Base-by-base conservation (phyloP, 2,113 vertebrate species). In the Oreochromis aureus region DNA sequence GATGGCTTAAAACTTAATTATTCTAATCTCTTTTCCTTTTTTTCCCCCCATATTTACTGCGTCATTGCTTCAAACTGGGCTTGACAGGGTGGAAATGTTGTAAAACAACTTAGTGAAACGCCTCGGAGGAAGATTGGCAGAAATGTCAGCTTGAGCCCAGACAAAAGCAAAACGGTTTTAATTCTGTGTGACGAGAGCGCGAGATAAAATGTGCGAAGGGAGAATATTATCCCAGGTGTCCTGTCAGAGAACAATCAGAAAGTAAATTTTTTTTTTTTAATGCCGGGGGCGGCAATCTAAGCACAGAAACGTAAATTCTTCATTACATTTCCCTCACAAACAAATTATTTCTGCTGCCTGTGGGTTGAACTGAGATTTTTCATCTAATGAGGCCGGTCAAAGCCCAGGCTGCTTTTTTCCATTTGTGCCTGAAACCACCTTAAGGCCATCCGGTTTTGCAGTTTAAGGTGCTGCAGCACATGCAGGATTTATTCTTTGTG, bases 381-480 rank as follows among this genome's bases (percentile, higher is more conserved):
- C 24, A 56, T 92, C 71, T 88, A 87, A 91, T 89, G 82, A 92
- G 30, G 10, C n/a, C 51, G 54, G 76, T 83, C 39, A 81, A 32
- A 81, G 61, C 85, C 7, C 30, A 54, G 19, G 55, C 51, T 69
- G 82, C 69, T 41, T 69, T 87, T 76, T 89, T 87, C 80, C 80
- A 83, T 84, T 86, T 88, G 63, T 80, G 56, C 61, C 36, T 39
- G 2, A 63, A 87, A 63, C 84, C 2, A 55, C 59, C 85, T 78
- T 24, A 22, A 80, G 78, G 81, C 54, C 76, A 73, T 82, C 61
- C 10, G 61, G 13, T 71, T 87, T 63, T 78, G 59, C 79, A 80
- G 53, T 90, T 84, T 81, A 76, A 46, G 41, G 15, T 55, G 78
- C 16, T 19, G 61, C 61, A 10, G 39, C 46, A 56, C 22, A 63